Evolutionary conservation across 2,797 vertebrate genomes (phyloP), one percentile per base, ranked within the genome.

Genomic region (Sandelia bainsii): DNA sequence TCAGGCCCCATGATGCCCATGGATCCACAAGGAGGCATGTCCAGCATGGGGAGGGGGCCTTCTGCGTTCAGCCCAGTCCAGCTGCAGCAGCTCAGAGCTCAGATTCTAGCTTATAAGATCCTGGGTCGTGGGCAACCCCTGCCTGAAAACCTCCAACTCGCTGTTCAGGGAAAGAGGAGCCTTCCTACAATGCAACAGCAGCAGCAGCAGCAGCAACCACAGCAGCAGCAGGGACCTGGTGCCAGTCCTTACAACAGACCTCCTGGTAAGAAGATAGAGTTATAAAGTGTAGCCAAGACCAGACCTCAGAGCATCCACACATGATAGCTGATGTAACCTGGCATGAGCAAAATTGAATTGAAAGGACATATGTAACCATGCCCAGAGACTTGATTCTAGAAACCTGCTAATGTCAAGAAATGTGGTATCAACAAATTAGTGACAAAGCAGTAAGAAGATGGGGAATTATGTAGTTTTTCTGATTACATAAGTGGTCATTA

Each of bases 81-180:
- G 85, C 93, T 99, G 74, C 98, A 99, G 92, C 98, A 99, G 90
- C 95, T 99, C 13, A 93, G 98, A 63, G 98, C 98, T 88, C 98
- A 99, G 89, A 99, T 99, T 87, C 92, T 99, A 54, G 98, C 98
- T 56, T 99, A 99, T 82, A 99, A 99, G 91, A 98, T 99, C 93
- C 89, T 99, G 75, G 96, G 96, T 54, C 95, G 97, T 8, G 97
- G 97, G 69, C 98, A 99, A 68, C 97, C 97, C 20, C 93, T 99
- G 62, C 97, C 98, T 0, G 98, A 99, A 84, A 99, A 98, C 64
- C 95, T 99, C 57, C 98, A 99, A 77, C 95, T 99, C 79, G 98
- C 98, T 49, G 96, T 99, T 77, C 97, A 99, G 90, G 98, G 97
- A 56, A 99, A 99, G 91, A 96, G 98, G 82, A 97, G 96, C 29